Evolutionary conservation across 1,140 invertebrate species (phyloP).

Genomic region (Drosophila cardini): DNA sequence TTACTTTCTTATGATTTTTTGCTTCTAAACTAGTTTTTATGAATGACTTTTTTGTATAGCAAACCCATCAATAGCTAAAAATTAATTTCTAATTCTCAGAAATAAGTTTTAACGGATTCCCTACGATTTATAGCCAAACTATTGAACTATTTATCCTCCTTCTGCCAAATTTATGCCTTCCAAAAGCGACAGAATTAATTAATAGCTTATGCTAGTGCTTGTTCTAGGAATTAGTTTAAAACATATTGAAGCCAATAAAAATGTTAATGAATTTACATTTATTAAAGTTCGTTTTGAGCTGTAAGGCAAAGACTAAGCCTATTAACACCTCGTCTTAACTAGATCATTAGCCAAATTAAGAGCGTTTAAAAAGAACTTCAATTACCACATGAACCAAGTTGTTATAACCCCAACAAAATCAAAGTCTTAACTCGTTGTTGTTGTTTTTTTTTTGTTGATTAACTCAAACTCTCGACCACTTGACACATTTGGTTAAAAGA

Average conservation of each 20-base stretch:
- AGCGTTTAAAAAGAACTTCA: slow-evolving; percentile 7
- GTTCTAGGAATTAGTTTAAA: not conserved
- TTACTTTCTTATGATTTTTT: not conserved
- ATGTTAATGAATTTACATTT: not conserved
- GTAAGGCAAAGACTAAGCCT: no score
- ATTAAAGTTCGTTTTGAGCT: not conserved
- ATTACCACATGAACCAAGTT: slow-evolving; percentile 27
- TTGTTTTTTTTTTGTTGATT: slow-evolving; percentile 64
- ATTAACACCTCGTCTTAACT: not conserved
- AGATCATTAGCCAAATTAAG: not conserved
- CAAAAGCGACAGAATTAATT: not conserved
- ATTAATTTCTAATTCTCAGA: slow-evolving; percentile 1
- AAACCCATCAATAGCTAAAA: no score
- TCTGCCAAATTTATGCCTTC: slow-evolving; percentile 11
- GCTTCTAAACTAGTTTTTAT: not conserved
- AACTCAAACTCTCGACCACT: slow-evolving; percentile 58
- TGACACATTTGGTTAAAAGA: slow-evolving; percentile 75
- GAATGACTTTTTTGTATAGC: no score
- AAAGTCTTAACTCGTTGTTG: not conserved
- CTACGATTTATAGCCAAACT: not conserved
- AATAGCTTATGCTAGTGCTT: not conserved
- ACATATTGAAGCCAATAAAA: not conserved
- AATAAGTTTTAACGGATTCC: not conserved
- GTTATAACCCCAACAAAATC: slow-evolving; percentile 6
- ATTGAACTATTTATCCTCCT: not conserved